These are phyloP conservation scores for Nannospalax galili DNA, from an alignment of 2,113 vertebrate species.

Conservation along the genomic window DNA sequence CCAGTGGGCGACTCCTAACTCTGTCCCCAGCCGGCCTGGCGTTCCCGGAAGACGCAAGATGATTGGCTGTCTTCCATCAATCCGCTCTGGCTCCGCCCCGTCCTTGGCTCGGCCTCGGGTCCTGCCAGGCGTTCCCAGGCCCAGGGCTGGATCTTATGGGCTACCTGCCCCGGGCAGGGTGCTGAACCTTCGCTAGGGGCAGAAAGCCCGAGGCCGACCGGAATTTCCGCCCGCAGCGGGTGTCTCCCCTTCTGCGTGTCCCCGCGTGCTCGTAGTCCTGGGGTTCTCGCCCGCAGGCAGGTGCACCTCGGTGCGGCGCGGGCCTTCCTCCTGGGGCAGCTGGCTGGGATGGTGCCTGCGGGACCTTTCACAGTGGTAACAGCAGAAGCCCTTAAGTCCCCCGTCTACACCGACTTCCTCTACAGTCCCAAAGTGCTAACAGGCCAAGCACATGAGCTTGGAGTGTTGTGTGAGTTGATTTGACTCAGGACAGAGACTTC, in stretches of 20 bases:
- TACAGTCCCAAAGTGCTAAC: neutral
- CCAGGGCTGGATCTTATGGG: too few relatives aligned
- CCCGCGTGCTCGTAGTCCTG: too few relatives aligned
- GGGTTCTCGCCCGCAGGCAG: neutral
- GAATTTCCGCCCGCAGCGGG: neutral
- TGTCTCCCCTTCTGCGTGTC: too few relatives aligned
- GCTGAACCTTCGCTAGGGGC: fast-evolving
- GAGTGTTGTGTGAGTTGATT: neutral
- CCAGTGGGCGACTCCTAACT: neutral
- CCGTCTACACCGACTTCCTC: slow-evolving; percentile 84
- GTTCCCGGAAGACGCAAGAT: neutral
- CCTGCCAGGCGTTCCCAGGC: too few relatives aligned
- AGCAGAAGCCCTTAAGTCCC: neutral
- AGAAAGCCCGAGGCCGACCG: neutral
- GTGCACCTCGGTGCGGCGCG: too few relatives aligned
- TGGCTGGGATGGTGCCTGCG: neutral
- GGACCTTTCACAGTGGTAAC: neutral
- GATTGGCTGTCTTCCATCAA: neutral
- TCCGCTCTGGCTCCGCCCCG: neutral
- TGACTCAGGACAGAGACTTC: neutral
- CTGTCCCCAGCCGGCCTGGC: neutral
- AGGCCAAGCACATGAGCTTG: neutral
- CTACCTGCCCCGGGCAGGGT: too few relatives aligned
- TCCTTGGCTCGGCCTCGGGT: fast-evolving
- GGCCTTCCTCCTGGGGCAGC: too few relatives aligned